Percentiles rank a stretch among this genome's conserved stretches.
These are phyloP conservation scores for Styela plicata DNA, from an alignment of 23 tunicate species.

Conservation along the genomic window DNA sequence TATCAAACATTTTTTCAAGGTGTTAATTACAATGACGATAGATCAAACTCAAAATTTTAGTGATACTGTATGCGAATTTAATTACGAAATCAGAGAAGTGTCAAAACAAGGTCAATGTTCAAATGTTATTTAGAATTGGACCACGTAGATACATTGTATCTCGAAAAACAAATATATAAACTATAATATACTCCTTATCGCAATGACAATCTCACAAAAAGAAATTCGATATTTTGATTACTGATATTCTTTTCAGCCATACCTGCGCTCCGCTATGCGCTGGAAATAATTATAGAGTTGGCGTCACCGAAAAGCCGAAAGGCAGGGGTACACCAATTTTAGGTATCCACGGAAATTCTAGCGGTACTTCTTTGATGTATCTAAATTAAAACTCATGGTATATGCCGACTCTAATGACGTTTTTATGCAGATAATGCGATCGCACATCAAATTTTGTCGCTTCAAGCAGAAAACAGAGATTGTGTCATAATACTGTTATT, in stretches of 20 bases:
- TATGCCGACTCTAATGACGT: neutral
- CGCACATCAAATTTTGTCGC: too few species aligned
- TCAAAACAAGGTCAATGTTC: too few species aligned
- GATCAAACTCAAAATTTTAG: too few species aligned
- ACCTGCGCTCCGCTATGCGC: slow-evolving; percentile 2
- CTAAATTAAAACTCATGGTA: neutral
- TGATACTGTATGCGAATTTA: too few species aligned
- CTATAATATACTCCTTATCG: slow-evolving; percentile 18
- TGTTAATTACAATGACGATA: too few species aligned
- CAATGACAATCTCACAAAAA: neutral
- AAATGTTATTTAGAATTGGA: neutral
- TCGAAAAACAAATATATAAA: slow-evolving; percentile 1
- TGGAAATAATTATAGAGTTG: neutral
- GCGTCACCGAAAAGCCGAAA: neutral
- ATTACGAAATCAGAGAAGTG: too few species aligned
- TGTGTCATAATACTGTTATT: too few species aligned
- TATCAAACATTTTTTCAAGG: too few species aligned
- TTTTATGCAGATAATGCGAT: neutral
- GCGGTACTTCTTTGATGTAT: neutral
- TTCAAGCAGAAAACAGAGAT: too few species aligned
- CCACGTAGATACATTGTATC: neutral
- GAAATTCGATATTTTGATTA: slow-evolving; percentile 35
- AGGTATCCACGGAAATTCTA: neutral
- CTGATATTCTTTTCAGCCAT: slow-evolving; percentile 12
- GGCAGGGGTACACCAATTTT: neutral